Evolutionary conservation across 2,888 invertebrate species (phyloP), one percentile per base, ranked within the genome.

Genomic region (Balanococcus diminutus): DNA sequence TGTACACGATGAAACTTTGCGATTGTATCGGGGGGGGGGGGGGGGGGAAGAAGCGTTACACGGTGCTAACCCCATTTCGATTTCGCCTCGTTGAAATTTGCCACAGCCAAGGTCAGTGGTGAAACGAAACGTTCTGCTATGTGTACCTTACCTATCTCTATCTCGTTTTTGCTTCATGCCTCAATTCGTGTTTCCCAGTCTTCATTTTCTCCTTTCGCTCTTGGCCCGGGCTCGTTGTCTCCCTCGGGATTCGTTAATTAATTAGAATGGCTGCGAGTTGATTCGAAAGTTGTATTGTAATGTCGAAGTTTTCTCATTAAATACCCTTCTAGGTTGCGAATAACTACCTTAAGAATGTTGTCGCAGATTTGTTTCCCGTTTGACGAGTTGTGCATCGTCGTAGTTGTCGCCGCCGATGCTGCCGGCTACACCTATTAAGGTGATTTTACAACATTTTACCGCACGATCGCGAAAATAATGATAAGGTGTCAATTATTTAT

Each of bases 181-280:
- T 36, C 36, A 36, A 36, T 8, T 36, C 36, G 36, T 36, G 36
- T 36, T 36, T 36, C 8, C 4, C 3, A 5, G 36, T 3, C 36
- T 8, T 36, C 8, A 5, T 36, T 36, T 36, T 36, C 36, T 36
- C 14, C 42, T 42, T 16, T 11, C 1, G 19, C 51, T 9, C 36
- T 36, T 36, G 4, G 9, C n/a, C 1, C 51, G 3, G 51, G 14
- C 42, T 19, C 28, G 8, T 28, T 28, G 9, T 28, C 2, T 67
- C 28, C 61, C 28, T 28, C n/a, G 19, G 28, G 61, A 67, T 67
- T 25, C 28, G 28, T 67, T 67, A 67, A 67, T 67, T 67, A 67
- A 67, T 67, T 67, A 67, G 61, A 67, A 67, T 67, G 28, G 25
- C 61, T 67, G 22, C 22, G 61, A 67, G 61, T 67, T 67, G 8